Evolutionary conservation across 2,113 vertebrate genomes (phyloP), one percentile per base, ranked within the genome.

Genomic region (Platycercus adscitus): DNA sequence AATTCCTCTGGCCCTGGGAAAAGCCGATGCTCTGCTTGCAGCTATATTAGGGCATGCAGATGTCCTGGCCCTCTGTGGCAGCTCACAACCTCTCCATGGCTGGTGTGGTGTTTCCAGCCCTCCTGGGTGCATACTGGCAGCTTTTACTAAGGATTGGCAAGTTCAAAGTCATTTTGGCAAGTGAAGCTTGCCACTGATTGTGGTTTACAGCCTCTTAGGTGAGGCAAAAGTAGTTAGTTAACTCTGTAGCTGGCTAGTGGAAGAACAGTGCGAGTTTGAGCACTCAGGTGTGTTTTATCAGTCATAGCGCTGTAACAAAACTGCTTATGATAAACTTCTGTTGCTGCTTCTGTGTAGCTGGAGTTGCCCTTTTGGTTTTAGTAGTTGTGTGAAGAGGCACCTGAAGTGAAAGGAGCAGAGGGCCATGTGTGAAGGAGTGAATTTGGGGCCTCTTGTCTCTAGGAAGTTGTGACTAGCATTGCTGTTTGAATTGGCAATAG

Each of bases 11-110:
- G 88, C 89, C 78, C 55, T 94, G 91, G 88, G 91, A 95, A 95
- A 89, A 85, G 91, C 63, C 80, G 80, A 50, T 79, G 80, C 58
- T 91, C 89, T 37, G 33, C 3, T 1, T 83, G 52, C 84, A 92
- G 56, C 95, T 96, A 97, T 97, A 95, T 95, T 96, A 88, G 96
- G 97, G 11, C 91, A 91, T 49, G 69, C 35, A 64, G 63, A 58
- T 65, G 41, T 76, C 49, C 72, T 72, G 72, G 24, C 39, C 17
- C 69, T 84, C 18, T 0, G 0, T 3, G 9, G 49, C 80, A 2
- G 2, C 25, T 75, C 56, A 15, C 53, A 39, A 13, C 64, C 49
- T 78, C 37, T 58, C 80, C 26, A 3, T 39, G 84, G 61, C 69
- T 6, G 1, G 4, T 41, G 35, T 49, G 20, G 23, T 64, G 33